These are phyloP conservation scores for Rhegmatorhina hoffmannsi DNA, from an alignment of 2,113 vertebrate species.

Conservation along the genomic window DNA sequence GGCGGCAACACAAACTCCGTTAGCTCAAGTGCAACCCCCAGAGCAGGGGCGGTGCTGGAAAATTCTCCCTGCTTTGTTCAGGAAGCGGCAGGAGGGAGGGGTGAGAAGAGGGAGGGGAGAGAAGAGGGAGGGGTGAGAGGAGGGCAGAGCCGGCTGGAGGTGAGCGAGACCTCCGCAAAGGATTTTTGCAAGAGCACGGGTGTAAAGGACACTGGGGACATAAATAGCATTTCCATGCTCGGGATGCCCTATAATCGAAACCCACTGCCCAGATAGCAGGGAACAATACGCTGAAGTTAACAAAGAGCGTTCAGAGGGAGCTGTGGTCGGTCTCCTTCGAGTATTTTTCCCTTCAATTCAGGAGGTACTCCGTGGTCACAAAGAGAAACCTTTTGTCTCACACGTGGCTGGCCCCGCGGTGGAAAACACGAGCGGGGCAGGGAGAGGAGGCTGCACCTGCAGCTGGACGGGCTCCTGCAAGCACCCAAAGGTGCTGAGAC, in stretches of 20 bases:
- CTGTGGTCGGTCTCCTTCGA: background rate
- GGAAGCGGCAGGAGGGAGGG: too few relatives aligned
- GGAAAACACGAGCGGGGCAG: background rate
- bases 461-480: background rate
- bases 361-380: background rate
- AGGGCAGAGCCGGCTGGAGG: background rate
- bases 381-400: background rate
- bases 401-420: fast-evolving
- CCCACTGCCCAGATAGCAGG: background rate
- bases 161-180: fast-evolving
- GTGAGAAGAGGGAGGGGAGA: too few relatives aligned
- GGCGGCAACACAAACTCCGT: background rate
- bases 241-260: background rate
- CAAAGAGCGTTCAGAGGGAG: background rate
- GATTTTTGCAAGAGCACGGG: fast-evolving
- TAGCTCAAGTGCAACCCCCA: background rate
- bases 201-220: background rate
- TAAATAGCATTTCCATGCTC: background rate
- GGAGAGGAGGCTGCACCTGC: background rate
- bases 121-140: too few relatives aligned
- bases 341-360: background rate
- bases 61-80: background rate
- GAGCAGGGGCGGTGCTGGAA: fast-evolving
- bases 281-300: fast-evolving
- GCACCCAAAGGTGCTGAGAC: fast-evolving